phyloP scores from a whole-genome alignment of 2,113 vertebrate genomes.

The Dicaeum eximium region DNA sequence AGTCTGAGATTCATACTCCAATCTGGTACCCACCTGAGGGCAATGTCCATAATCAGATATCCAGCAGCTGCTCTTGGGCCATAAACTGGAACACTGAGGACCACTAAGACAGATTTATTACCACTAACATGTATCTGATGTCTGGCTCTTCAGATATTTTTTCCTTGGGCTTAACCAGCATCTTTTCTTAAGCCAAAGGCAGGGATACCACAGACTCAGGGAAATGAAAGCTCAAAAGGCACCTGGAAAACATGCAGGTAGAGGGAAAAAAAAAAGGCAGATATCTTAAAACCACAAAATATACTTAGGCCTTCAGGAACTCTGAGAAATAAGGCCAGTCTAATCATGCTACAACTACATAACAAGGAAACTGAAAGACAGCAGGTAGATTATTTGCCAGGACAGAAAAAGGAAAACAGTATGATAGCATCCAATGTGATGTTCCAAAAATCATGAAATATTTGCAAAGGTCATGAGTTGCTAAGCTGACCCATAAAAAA shows the following conservation, averaged over 20 bases:
- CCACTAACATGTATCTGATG: background rate
- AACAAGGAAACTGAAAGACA: background rate
- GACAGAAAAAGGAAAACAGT: background rate
- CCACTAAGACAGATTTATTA: background rate
- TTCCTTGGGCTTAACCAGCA: background rate
- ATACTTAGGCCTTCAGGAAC: background rate
- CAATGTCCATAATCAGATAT: background rate
- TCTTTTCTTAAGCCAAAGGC: background rate
- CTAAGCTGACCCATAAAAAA: background rate
- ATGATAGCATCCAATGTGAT: background rate
- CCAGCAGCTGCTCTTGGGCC: background rate
- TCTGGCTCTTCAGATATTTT: background rate
- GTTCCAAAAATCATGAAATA: background rate
- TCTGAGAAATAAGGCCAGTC: background rate
- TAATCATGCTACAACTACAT: background rate
- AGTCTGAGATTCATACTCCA: background rate
- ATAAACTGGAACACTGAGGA: background rate
- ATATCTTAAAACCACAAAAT: background rate
- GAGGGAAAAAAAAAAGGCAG: background rate
- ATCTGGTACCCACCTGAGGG: background rate
- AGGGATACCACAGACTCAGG: background rate
- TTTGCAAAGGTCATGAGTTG: background rate
- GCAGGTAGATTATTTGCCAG: background rate
- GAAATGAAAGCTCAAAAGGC: background rate
- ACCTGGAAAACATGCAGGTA: background rate